Conservation (phyloP, 2,888 invertebrate genomes). For the Saturnia japonica region DNA sequence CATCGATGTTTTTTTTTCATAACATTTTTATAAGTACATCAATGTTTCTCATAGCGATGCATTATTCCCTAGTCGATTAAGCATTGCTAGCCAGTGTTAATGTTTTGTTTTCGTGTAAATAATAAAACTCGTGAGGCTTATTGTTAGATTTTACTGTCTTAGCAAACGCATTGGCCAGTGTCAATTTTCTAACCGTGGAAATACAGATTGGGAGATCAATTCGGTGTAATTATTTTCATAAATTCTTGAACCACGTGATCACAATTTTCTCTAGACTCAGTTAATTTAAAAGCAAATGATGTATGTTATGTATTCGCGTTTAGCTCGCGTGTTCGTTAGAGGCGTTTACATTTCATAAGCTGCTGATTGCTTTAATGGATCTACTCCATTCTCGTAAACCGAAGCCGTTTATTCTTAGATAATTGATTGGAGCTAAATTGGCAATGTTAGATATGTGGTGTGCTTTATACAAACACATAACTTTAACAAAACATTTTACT, state of each 20-base stretch:
- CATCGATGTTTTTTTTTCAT: too few species aligned
- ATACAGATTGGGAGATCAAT: not conserved
- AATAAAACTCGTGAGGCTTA: too few species aligned
- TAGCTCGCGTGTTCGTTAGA: not conserved
- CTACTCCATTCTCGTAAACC: not conserved
- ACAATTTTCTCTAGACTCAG: not conserved
- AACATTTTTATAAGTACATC: too few species aligned
- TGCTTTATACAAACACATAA: not conserved
- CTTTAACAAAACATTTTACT: not conserved
- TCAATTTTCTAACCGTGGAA: not conserved
- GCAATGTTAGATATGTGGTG: not conserved
- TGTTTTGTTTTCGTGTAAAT: too few species aligned
- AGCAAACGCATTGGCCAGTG: not conserved
- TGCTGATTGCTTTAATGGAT: constrained; percentile 7
- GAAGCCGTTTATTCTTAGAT: constrained; percentile 1
- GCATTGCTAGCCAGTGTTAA: too few species aligned
- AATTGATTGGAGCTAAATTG: constrained; percentile 5
- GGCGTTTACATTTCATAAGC: not conserved
- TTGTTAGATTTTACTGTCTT: not conserved
- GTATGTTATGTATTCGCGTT: not conserved
- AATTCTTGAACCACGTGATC: not conserved
- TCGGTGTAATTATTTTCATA: not conserved
- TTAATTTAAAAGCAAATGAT: not conserved
- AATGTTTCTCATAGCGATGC: too few species aligned
- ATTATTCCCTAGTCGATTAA: too few species aligned